A percentile compares a stretch with the other conserved stretches of the same genome.
Conservation (phyloP, 1,140 invertebrate genomes). For the Anastatus disparis region DNA sequence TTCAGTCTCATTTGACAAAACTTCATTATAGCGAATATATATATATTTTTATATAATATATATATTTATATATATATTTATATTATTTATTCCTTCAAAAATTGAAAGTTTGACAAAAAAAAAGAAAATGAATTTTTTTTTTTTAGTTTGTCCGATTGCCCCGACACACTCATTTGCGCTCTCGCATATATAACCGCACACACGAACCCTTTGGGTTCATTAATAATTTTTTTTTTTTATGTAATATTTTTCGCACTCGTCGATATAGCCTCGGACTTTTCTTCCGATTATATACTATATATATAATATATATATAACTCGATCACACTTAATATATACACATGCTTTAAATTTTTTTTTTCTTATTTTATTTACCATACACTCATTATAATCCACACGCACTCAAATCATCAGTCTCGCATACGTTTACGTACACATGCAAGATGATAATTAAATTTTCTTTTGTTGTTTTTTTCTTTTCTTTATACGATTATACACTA, state of each 20-base stretch:
- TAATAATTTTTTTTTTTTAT: too few species aligned
- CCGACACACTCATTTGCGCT: constrained; percentile 43
- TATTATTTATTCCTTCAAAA: constrained; percentile 3
- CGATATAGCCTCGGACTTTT: constrained; percentile 33
- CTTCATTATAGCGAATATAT: constrained; percentile 47
- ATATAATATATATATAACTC: constrained; percentile 29
- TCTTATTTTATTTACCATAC: too few species aligned
- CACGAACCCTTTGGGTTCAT: constrained; percentile 37
- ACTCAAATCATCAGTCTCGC: constrained; percentile 24
- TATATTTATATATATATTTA: constrained; percentile 10
- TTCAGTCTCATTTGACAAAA: constrained; percentile 65
- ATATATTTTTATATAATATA: not conserved
- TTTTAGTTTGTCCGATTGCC: constrained; percentile 48
- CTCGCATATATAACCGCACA: constrained; percentile 32
- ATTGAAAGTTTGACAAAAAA: constrained; percentile 27
- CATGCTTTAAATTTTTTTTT: too few species aligned
- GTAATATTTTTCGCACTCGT: constrained; percentile 31
- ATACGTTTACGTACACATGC: constrained; percentile 49
- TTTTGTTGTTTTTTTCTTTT: too few species aligned
- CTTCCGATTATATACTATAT: constrained; percentile 25
- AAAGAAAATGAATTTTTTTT: too few species aligned
- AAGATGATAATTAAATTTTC: constrained; percentile 60
- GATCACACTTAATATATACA: constrained; percentile 31
- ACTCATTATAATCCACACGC: constrained; percentile 1
- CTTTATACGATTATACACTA: constrained; percentile 59